phyloP scores from a whole-genome alignment of 2,113 vertebrate species.

The Gasterosteus aculeatus region DNA sequence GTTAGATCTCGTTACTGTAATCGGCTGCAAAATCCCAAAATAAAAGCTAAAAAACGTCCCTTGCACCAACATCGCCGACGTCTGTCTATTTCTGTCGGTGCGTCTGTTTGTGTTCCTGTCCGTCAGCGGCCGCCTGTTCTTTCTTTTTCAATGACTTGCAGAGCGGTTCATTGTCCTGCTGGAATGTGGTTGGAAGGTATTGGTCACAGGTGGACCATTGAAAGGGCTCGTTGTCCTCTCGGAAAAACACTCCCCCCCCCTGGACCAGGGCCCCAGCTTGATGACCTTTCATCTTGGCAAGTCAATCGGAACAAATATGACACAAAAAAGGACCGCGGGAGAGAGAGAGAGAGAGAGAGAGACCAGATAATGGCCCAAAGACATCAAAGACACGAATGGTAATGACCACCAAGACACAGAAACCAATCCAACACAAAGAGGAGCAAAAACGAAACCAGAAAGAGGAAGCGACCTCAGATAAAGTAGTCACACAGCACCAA shows the following conservation, averaged over 20 bases:
- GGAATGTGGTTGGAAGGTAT: background rate
- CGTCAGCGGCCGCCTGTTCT: constrained; percentile 32
- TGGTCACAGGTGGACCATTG: background rate
- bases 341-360: background rate
- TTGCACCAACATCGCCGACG: constrained; percentile 45
- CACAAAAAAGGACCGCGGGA: background rate
- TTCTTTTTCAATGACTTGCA: background rate
- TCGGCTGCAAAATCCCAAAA: constrained; percentile 42
- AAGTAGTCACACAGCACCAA: background rate
- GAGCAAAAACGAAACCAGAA: background rate
- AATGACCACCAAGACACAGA: background rate
- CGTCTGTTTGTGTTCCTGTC: constrained; percentile 6
- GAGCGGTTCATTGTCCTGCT: constrained; percentile 19
- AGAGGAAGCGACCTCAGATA: background rate
- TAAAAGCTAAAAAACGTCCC: constrained; percentile 19
- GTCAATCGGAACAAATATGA: background rate
- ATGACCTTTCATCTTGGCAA: background rate
- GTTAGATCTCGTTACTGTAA: constrained; percentile 20
- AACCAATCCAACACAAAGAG: background rate
- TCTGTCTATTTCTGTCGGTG: constrained; percentile 39
- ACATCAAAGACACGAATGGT: background rate
- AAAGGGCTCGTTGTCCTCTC: background rate
- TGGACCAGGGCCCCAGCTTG: background rate
- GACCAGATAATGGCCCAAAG: background rate
- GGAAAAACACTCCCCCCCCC: background rate